A percentile compares a stretch with the other conserved stretches of the same genome.
Evolutionary conservation across 2,113 vertebrate genomes (phyloP).

Genomic region (Osmerus eperlanus): DNA sequence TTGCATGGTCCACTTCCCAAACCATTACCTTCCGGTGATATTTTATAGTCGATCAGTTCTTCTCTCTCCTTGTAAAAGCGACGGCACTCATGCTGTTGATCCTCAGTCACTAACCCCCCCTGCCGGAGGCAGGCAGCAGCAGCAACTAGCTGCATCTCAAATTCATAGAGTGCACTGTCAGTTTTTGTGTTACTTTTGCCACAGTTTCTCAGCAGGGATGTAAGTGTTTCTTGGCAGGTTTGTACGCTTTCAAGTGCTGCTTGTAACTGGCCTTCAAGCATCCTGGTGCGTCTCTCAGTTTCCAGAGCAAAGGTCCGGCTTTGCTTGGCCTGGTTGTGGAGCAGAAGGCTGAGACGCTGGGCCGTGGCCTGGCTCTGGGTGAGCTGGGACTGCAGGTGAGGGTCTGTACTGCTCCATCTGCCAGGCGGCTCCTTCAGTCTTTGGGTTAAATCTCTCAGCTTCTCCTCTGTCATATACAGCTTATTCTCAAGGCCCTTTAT

Average conservation of each 20-base stretch:
- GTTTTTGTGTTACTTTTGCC: slow-evolving; percentile 45
- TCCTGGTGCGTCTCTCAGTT: slow-evolving; percentile 56
- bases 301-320: slow-evolving; percentile 54
- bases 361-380: slow-evolving; percentile 75
- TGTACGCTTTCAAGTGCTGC: slow-evolving; percentile 75
- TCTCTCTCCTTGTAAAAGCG: slow-evolving; percentile 35
- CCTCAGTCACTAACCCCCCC: slow-evolving; percentile 35
- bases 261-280: slow-evolving; percentile 73
- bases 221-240: slow-evolving; percentile 75
- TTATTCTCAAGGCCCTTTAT: slow-evolving; percentile 89
- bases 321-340: slow-evolving; percentile 79
- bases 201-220: slow-evolving; percentile 49
- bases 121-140: slow-evolving; percentile 68
- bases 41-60: slow-evolving; percentile 44
- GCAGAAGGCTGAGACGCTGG: slow-evolving; percentile 73
- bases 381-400: slow-evolving; percentile 71
- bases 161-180: slow-evolving; percentile 42
- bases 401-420: slow-evolving; percentile 45
- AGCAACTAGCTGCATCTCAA: slow-evolving; percentile 66
- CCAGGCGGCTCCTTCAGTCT: slow-evolving; percentile 76
- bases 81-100: slow-evolving; percentile 47
- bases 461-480: slow-evolving; percentile 86
- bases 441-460: slow-evolving; percentile 82
- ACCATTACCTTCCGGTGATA: slow-evolving; percentile 28
- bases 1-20: slow-evolving; percentile 6